phyloP scores from a whole-genome alignment of 2,888 invertebrate genomes.

The Spilosoma lubricipeda region DNA sequence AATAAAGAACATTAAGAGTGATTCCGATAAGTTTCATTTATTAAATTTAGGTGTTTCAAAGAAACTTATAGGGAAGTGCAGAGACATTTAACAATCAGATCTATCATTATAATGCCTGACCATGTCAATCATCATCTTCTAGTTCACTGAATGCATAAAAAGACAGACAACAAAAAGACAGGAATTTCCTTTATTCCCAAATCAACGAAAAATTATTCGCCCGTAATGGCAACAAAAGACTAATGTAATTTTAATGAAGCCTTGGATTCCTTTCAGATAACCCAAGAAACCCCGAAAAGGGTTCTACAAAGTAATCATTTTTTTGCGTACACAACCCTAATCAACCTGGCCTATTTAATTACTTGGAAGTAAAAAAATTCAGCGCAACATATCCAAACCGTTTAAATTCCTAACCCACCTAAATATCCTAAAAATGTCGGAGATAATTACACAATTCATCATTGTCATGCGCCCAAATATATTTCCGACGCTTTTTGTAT shows the following conservation, averaged over 20 bases:
- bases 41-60: not conserved
- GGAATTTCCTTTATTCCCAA: slow-evolving; percentile 23
- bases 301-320: slow-evolving; percentile 37
- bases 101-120: slow-evolving; percentile 15
- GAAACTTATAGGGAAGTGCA: not conserved
- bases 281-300: slow-evolving; percentile 35
- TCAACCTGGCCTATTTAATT: slow-evolving; percentile 52
- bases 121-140: slow-evolving; percentile 18
- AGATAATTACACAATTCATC: slow-evolving; percentile 63
- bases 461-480: slow-evolving; percentile 56
- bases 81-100: not conserved
- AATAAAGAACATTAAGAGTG: not conserved
- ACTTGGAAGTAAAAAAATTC: slow-evolving; percentile 42
- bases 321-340: slow-evolving; percentile 45
- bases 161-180: slow-evolving; percentile 22
- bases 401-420: slow-evolving; percentile 50
- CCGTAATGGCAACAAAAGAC: slow-evolving; percentile 21
- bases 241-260: slow-evolving; percentile 46
- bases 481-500: slow-evolving; percentile 42
- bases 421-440: slow-evolving; percentile 59
- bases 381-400: slow-evolving; percentile 34
- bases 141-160: slow-evolving; percentile 23
- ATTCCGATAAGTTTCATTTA: not conserved
- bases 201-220: slow-evolving; percentile 22
- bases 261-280: slow-evolving; percentile 28